Evolutionary conservation across 2,797 vertebrate genomes (phyloP).

Genomic region (Sciurus vulgaris): DNA sequence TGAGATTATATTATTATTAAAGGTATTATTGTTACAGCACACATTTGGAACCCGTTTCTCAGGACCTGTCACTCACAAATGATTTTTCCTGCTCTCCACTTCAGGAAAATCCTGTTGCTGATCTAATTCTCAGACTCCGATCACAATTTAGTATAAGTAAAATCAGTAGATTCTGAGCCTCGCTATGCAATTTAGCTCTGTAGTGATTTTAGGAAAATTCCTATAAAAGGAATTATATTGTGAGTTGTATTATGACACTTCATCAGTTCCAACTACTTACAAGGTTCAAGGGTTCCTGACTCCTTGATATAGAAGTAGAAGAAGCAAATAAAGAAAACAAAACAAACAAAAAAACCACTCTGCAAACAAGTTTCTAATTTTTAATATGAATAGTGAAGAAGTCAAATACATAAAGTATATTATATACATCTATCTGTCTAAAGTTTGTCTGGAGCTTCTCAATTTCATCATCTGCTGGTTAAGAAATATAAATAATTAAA

Average conservation of each 20-base stretch:
- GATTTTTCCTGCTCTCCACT: not conserved
- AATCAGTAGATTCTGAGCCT: not conserved
- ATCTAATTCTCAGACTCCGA: not conserved
- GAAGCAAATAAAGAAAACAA: not conserved
- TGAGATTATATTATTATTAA: not conserved
- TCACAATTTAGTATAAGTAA: not conserved
- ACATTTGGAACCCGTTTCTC: not conserved
- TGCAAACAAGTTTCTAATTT: not conserved
- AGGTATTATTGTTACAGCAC: not conserved
- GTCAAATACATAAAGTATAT: not conserved
- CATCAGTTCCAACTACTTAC: not conserved
- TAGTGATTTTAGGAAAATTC: not conserved
- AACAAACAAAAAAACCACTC: not conserved
- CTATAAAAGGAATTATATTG: not conserved
- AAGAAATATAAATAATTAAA: slow-evolving; percentile 41
- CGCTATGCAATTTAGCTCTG: not conserved
- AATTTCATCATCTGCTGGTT: not conserved
- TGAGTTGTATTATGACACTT: not conserved
- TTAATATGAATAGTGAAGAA: not conserved
- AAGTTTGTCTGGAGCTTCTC: not conserved
- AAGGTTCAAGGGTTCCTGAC: not conserved
- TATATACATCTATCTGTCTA: not conserved
- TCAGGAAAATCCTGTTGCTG: not conserved
- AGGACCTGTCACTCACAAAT: not conserved
- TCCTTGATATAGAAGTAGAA: not conserved